phyloP scores from a whole-genome alignment of 2,888 invertebrate species.

The Tipula unca region DNA sequence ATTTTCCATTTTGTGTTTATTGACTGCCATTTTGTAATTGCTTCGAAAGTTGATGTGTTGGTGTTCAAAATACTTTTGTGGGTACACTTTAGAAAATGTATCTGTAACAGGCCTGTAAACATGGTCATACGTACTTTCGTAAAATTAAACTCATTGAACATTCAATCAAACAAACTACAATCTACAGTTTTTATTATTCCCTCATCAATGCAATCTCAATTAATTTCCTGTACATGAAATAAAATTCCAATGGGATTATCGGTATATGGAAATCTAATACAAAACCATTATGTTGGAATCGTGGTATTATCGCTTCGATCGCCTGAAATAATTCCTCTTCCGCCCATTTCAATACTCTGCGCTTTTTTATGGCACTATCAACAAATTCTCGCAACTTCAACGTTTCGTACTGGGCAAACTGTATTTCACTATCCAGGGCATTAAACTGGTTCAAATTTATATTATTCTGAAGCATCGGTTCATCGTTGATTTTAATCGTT shows the following conservation, averaged over 20 bases:
- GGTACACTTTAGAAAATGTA: no score
- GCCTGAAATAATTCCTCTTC: neutral
- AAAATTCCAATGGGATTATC: neutral
- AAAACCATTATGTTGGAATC: neutral
- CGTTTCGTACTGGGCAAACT: neutral
- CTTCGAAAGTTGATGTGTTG: no score
- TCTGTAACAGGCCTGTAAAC: no score
- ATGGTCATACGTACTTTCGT: no score
- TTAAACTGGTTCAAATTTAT: neutral
- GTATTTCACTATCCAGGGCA: neutral
- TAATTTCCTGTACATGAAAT: neutral
- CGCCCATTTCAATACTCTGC: neutral
- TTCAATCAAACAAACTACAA: no score
- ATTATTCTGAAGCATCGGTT: neutral
- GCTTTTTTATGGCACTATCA: neutral
- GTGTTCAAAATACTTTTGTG: no score
- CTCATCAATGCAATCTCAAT: neutral
- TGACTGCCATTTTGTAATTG: no score
- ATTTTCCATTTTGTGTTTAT: neutral
- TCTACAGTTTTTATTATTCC: neutral
- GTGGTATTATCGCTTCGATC: neutral
- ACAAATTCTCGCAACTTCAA: neutral
- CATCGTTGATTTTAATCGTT: neutral
- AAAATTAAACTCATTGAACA: no score
- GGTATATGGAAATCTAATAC: neutral